Evolutionary conservation across 2,888 invertebrate genomes (phyloP), one percentile per base, ranked within the genome.

Genomic region (Syritta pipiens): DNA sequence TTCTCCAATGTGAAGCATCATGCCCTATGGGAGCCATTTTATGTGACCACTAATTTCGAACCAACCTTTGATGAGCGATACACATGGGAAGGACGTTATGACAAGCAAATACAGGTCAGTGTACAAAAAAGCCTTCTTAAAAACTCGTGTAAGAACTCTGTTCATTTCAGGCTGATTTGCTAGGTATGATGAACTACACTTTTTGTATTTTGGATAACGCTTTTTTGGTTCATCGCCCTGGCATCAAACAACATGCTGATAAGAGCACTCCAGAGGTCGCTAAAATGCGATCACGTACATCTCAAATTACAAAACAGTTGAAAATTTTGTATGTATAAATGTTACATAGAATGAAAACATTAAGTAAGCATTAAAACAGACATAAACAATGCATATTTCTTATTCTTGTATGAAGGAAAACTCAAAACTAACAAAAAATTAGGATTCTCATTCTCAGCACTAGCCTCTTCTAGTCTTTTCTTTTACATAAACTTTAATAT

Each of bases 21-120:
- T 4, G 2, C 3, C 0, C 2, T 3, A 1, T 71, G 71, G 71
- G 71, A 71, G 10, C 71, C 71, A 0, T 62, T 71, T 30, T 71
- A 71, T 48, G 55, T 71, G 19, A 71, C 71, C 1, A 71, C 71
- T 10, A 71, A 62, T 40, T 46, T 19, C 0, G 71, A 71, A 20
- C 71, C 71, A 2, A 62, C 40, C 14, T 71, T 19, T 10, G 71
- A 71, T 37, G 71, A 71, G 26, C 71, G 71, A 0, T 71, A 55
- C 24, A 71, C 71, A 1, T 71, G 71, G 71, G 71, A 71, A 37
- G 71, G 71, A 24, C 28, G 24, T 2, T 62, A 71, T 24, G 71
- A 71, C 24, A 71, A 71, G 1, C 71, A 62, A n/a, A 71, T 71
- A 46, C 71, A 62, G 30, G 71, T 71, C 17, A 37, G 35, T 14